phyloP scores from a whole-genome alignment of 64 coral and sea anemone species.

The Trachythela sp. region DNA sequence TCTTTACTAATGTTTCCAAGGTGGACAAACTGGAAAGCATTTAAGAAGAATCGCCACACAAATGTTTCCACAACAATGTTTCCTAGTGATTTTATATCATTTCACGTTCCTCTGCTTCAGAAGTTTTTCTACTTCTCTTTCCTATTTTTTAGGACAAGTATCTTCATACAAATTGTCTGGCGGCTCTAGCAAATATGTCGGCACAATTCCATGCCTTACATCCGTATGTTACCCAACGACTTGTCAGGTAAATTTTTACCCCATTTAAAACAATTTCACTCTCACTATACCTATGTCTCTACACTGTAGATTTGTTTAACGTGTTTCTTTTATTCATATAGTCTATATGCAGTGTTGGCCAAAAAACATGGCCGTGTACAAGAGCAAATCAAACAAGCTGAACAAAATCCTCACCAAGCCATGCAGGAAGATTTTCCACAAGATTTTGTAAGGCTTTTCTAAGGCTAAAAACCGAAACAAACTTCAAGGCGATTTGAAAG shows the following conservation, averaged over 20 bases:
- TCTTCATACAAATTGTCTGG: slow-evolving; percentile 94
- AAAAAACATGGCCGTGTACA: slow-evolving; percentile 89
- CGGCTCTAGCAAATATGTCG: slow-evolving; percentile 96
- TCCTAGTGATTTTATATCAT: no score
- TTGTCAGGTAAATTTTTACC: slow-evolving; percentile 72
- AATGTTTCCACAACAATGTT: no score
- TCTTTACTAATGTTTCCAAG: no score
- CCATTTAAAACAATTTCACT: not conserved
- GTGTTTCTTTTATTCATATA: not conserved
- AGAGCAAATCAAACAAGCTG: slow-evolving; percentile 63
- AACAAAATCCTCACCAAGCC: not conserved
- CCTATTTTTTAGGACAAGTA: slow-evolving; percentile 79
- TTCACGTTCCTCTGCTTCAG: not conserved
- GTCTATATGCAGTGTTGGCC: slow-evolving; percentile 79
- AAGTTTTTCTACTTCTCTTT: not conserved
- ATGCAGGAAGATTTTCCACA: not conserved
- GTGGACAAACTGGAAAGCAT: no score
- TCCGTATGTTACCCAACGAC: slow-evolving; percentile 95
- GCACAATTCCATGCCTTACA: slow-evolving; percentile 97
- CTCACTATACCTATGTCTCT: no score
- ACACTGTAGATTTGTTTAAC: no score
- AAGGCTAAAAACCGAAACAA: no score
- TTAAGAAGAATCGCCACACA: no score
- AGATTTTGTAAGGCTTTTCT: not conserved
- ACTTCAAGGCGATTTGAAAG: no score